Conservation (phyloP, 2,888 invertebrate species). For the Hirudinaria manillensis region DNA sequence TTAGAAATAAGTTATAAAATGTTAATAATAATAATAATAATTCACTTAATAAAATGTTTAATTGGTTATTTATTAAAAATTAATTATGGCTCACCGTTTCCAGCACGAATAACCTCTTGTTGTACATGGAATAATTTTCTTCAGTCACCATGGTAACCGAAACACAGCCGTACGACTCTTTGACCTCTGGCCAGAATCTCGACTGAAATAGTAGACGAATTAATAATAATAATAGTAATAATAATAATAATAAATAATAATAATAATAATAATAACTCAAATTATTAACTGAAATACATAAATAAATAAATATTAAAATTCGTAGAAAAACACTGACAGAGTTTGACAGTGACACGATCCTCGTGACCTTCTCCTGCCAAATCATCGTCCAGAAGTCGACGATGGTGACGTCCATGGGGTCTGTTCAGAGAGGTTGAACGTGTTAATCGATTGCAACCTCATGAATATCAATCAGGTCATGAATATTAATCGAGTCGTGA, state of each 20-base stretch:
- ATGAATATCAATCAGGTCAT: neutral
- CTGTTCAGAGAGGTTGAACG: neutral
- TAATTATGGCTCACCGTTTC: no score
- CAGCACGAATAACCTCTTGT: neutral
- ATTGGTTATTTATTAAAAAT: no score
- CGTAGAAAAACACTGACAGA: neutral
- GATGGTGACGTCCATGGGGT: neutral
- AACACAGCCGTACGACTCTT: neutral
- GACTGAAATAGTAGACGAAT: neutral
- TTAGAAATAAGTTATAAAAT: no score
- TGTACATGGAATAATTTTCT: neutral
- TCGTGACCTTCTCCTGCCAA: neutral
- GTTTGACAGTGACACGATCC: neutral
- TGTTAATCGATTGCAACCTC: neutral
- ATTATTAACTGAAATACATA: neutral
- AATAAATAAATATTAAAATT: neutral
- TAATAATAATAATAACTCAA: neutral
- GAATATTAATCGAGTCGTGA: neutral
- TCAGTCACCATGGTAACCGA: neutral
- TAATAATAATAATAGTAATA: neutral
- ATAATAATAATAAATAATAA: constrained; percentile 1
- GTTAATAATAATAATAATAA: no score
- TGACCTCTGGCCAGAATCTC: constrained; percentile 5
- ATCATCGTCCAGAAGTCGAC: constrained; percentile 5
- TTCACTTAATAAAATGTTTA: no score